Base-by-base conservation (phyloP, 2,888 invertebrate genomes). In the Platycheirus rosarum region DNA sequence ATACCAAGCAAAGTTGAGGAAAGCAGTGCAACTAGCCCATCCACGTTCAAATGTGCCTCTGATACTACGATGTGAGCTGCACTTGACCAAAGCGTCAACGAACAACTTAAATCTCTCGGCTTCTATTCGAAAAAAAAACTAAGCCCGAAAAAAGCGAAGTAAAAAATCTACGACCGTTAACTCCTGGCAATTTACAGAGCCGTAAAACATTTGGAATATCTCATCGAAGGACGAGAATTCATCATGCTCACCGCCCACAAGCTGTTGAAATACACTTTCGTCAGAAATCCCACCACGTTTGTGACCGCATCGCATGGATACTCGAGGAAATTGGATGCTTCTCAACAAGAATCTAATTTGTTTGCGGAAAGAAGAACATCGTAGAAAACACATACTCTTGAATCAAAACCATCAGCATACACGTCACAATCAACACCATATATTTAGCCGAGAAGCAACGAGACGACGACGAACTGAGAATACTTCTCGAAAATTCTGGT, bases 81-180 rank as follows among this genome's bases (percentile, higher is more conserved):
- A 6, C 48, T 71, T 1, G 44, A 71, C 44, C 49, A 71, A 29
- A 29, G 44, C 11, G 11, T 53, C 13, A 26, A 55, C 7, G 44
- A 11, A 7, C 14, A 44, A 48, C 40, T 55, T 23, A 57, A 60
- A 57, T 29, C 63, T 2, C 44, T 90, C 2, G 88, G 87, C 0
- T 91, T 90, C 63, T 90, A 88, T 68, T 89, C 89, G n/a, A n/a
- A n/a, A 1, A 85, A 84, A 44, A 89, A 88, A 42, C 79, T 71
- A 1, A 44, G 6, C 4, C 14, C 20, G 0, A 44, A 14, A 29
- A 49, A 70, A 42, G 14, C 49, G n/a, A 60, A 40, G 20, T 70
- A 60, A 40, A 60, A 70, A 20, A n/a, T 70, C 5, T 73, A 73
- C 9, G 71, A 62, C 9, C 32, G 51, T 2, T 29, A 71, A 23